These are phyloP conservation scores for Cyaniris semiargus DNA, from an alignment of 2,888 invertebrate species.

Conservation along the genomic window DNA sequence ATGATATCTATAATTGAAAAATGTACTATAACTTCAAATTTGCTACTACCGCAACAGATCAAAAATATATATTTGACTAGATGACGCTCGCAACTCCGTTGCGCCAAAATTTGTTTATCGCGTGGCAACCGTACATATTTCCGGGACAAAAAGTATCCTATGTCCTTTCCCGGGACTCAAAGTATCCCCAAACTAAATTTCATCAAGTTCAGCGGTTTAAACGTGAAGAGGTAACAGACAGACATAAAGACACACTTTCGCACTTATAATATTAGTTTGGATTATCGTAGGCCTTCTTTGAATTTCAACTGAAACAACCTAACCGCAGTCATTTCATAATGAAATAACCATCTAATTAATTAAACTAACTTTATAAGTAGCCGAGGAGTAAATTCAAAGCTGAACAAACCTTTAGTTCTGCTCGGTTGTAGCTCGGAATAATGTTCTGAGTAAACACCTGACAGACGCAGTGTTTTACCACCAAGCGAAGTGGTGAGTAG, in stretches of 20 bases:
- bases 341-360: conserved; percentile 23
- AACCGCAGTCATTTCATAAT: conserved; percentile 12
- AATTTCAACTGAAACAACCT: neutral
- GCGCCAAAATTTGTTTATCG: no score
- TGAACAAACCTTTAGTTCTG: conserved; percentile 51
- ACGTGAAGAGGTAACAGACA: no score
- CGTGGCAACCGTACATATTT: no score
- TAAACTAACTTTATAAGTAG: conserved; percentile 28
- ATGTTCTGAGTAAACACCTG: conserved; percentile 67
- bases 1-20: neutral
- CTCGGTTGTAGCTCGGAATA: conserved; percentile 54
- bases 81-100: no score
- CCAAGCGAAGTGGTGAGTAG: conserved; percentile 46
- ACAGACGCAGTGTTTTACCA: conserved; percentile 60
- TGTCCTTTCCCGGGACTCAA: no score
- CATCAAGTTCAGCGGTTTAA: no score
- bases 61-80: neutral
- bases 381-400: conserved; percentile 30
- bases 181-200: no score
- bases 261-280: no score
- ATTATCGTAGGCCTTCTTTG: neutral
- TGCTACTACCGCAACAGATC: neutral
- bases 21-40: neutral
- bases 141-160: no score
- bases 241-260: no score